Evolutionary conservation across 1,140 invertebrate genomes (phyloP).

Genomic region (Achroia grisella): DNA sequence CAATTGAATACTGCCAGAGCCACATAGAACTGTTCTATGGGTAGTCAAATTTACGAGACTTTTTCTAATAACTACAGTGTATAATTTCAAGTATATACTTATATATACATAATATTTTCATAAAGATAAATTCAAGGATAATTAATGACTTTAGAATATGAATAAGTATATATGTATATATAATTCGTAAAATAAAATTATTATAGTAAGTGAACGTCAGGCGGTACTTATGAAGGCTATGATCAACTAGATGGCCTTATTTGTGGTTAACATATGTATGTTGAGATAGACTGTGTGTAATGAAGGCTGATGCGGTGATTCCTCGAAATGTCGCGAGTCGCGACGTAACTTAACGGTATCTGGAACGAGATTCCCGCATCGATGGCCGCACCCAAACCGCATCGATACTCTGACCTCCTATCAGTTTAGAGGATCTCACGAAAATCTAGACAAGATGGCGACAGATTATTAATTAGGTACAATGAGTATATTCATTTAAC

Average conservation of each 20-base stretch:
- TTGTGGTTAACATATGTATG: slow-evolving; percentile 2
- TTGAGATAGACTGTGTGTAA: slow-evolving; percentile 8
- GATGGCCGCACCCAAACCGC: background rate
- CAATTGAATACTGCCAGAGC: too few species aligned
- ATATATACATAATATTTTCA: too few species aligned
- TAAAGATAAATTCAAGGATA: too few species aligned
- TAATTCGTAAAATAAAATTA: too few species aligned
- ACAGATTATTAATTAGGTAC: background rate
- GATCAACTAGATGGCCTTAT: background rate
- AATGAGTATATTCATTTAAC: background rate
- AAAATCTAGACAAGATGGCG: slow-evolving; percentile 3
- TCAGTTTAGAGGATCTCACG: slow-evolving; percentile 33
- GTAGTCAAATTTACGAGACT: too few species aligned
- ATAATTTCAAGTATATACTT: too few species aligned
- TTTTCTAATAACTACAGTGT: too few species aligned
- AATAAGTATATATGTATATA: too few species aligned
- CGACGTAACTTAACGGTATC: slow-evolving; percentile 52
- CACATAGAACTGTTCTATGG: too few species aligned
- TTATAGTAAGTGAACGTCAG: too few species aligned
- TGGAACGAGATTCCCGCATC: slow-evolving; percentile 9
- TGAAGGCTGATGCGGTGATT: slow-evolving; percentile 23
- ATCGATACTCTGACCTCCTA: slow-evolving; percentile 22
- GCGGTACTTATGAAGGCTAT: background rate
- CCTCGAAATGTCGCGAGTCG: slow-evolving; percentile 52
- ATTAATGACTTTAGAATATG: too few species aligned